A percentile compares a stretch with the other conserved stretches of the same genome.
Conservation (phyloP, 2,797 vertebrate genomes). For the Melopsittacus undulatus region DNA sequence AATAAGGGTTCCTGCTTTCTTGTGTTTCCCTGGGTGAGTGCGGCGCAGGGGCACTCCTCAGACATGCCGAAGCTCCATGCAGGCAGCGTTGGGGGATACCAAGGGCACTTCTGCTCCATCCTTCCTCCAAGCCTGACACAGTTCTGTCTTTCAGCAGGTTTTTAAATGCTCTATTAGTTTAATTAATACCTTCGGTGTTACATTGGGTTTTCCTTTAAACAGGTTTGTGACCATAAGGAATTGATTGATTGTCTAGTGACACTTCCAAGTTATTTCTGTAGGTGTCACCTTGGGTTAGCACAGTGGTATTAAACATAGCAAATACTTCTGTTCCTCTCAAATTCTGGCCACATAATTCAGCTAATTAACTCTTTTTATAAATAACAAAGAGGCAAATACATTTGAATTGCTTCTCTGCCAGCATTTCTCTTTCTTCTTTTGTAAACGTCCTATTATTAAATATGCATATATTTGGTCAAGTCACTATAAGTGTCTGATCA, state of each 20-base stretch:
- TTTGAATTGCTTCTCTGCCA: neutral
- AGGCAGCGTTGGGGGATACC: neutral
- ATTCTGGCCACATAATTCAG: neutral
- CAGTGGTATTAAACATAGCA: neutral
- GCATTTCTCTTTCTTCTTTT: constrained; percentile 19
- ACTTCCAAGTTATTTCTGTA: constrained; percentile 68
- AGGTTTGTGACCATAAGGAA: neutral
- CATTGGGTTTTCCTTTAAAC: neutral
- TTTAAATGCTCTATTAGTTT: constrained; percentile 26
- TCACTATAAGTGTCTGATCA: constrained; percentile 36
- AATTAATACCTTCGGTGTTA: neutral
- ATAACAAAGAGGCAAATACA: neutral
- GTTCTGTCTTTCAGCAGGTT: neutral
- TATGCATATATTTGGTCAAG: constrained; percentile 22
- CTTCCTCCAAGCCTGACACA: neutral
- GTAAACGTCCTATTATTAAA: constrained; percentile 11
- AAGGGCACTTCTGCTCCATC: neutral
- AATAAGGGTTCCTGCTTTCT: constrained; percentile 71
- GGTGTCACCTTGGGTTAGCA: constrained; percentile 63
- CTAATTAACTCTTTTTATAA: constrained; percentile 14
- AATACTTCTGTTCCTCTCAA: neutral
- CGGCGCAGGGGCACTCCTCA: neutral
- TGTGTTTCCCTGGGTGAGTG: neutral
- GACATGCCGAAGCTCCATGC: neutral
- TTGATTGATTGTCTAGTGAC: constrained; percentile 45